These are phyloP conservation scores for Triops cancriformis DNA, from an alignment of 1,140 invertebrate genomes.

Conservation along the genomic window DNA sequence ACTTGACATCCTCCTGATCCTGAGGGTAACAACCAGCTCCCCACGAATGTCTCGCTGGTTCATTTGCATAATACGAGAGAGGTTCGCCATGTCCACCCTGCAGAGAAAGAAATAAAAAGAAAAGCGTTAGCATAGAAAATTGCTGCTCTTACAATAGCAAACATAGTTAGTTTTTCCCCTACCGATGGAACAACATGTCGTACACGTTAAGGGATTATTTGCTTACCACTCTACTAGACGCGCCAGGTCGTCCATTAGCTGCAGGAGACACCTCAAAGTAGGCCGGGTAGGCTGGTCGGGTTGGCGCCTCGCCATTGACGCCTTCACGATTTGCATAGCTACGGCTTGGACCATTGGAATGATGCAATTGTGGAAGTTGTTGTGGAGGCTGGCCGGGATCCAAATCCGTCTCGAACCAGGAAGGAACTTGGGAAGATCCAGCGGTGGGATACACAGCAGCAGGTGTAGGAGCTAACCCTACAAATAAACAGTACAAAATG, in stretches of 20 bases:
- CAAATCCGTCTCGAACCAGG: constrained; percentile 26
- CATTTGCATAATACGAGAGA: background rate
- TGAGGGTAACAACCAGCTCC: constrained; percentile 2
- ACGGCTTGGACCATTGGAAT: constrained; percentile 30
- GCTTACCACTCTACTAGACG: background rate
- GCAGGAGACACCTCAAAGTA: background rate
- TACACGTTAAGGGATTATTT: background rate
- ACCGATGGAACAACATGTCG: background rate
- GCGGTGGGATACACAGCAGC: constrained; percentile 45
- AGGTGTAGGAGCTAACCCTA: constrained; percentile 34
- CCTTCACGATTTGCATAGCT: background rate
- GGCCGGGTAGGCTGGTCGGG: constrained; percentile 1
- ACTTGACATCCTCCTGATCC: constrained; percentile 10
- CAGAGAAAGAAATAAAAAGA: background rate
- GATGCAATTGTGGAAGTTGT: constrained; percentile 24
- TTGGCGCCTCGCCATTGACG: background rate
- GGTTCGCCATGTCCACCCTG: background rate
- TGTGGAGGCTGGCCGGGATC: constrained; percentile 20
- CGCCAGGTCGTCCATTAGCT: background rate
- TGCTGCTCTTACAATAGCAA: background rate
- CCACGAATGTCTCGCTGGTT: background rate
- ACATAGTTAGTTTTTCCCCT: background rate
- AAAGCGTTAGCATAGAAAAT: background rate
- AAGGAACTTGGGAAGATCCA: background rate
- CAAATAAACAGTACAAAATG: background rate